Conservation (phyloP, 2,888 invertebrate species). For the Callimorpha dominula region DNA sequence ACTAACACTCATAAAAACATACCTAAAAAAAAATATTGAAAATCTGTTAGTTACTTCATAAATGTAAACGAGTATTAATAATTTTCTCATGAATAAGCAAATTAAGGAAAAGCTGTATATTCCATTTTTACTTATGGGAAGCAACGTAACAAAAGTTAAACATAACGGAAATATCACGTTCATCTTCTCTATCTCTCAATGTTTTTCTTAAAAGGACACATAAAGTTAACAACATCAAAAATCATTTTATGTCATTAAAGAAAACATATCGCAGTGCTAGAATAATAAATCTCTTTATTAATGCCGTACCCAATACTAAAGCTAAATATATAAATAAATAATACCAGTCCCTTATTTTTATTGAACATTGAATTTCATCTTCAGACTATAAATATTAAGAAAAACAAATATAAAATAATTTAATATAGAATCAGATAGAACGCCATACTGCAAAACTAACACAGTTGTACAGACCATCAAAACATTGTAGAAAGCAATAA, state of each 20-base stretch:
- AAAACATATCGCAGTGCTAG: no score
- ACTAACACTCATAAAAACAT: background rate
- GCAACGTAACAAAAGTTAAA: no score
- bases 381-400: constrained; percentile 2
- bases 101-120: background rate
- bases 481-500: constrained; percentile 41
- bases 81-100: background rate
- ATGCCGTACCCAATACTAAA: no score
- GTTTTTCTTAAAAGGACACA: no score
- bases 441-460: constrained; percentile 18
- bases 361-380: background rate
- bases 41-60: background rate
- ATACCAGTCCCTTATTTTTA: background rate
- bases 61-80: background rate
- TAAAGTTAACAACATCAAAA: no score
- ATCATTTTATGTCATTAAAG: no score
- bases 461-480: constrained; percentile 29
- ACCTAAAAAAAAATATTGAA: no score
- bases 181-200: no score
- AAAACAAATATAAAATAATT: constrained; percentile 10
- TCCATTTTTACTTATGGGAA: no score
- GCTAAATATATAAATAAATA: no score
- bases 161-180: no score
- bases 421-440: constrained; percentile 6
- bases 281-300: no score